phyloP scores from a whole-genome alignment of 2,113 vertebrate genomes.

The Nymphicus hollandicus region DNA sequence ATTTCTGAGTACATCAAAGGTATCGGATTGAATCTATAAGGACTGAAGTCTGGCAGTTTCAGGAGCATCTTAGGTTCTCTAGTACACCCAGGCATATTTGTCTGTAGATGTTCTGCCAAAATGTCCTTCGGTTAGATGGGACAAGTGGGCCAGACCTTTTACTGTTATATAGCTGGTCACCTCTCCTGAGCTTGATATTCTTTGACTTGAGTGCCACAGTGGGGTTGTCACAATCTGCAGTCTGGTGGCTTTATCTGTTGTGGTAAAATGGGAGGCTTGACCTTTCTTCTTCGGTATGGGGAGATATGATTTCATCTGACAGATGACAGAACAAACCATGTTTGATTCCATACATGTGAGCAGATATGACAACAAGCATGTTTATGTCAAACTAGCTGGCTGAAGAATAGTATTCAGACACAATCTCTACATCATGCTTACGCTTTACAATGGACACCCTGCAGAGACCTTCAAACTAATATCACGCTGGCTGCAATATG shows the following conservation, averaged over 20 bases:
- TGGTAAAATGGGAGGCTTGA: not conserved
- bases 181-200: not conserved
- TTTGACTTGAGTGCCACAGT: not conserved
- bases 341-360: not conserved
- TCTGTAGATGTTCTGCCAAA: not conserved
- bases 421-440: not conserved
- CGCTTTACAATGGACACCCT: not conserved
- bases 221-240: not conserved
- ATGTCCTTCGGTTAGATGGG: not conserved
- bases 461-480: not conserved
- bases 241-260: not conserved
- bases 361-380: not conserved
- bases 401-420: not conserved
- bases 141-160: not conserved
- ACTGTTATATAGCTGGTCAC: not conserved
- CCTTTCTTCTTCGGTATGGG: not conserved
- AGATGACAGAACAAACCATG: not conserved
- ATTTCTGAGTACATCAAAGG: not conserved
- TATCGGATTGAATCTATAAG: not conserved
- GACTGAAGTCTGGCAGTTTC: not conserved
- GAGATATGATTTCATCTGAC: accelerated
- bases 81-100: not conserved
- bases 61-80: not conserved
- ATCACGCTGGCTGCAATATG: not conserved
- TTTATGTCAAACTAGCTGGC: not conserved